phyloP scores from a whole-genome alignment of 2,797 vertebrate genomes.

The Paratrypauchen microcephalus region DNA sequence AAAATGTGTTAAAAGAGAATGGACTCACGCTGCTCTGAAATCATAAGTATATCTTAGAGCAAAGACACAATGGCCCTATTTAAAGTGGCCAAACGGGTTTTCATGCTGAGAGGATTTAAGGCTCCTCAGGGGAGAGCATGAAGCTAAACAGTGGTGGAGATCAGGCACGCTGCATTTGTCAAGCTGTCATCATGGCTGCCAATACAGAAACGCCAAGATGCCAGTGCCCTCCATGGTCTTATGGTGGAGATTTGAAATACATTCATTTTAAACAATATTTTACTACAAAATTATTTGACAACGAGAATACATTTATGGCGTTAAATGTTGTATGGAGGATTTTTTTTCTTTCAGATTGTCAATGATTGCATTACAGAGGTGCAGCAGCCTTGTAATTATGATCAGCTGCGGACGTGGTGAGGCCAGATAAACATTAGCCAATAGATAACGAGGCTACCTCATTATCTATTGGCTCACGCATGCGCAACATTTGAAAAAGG shows the following conservation, averaged over 20 bases:
- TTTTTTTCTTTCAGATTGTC: no score
- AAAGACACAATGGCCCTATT: slow-evolving; percentile 37
- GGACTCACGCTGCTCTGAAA: slow-evolving; percentile 57
- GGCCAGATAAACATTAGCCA: no score
- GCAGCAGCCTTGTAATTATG: no score
- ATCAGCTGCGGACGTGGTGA: no score
- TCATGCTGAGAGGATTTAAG: slow-evolving; percentile 49
- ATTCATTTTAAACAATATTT: background rate
- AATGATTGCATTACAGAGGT: no score
- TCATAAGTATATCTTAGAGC: slow-evolving; percentile 47
- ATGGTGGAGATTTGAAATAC: background rate
- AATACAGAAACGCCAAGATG: background rate
- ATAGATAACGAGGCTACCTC: no score
- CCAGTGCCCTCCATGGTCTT: background rate
- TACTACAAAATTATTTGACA: background rate
- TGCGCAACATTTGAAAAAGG: no score
- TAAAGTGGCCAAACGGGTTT: slow-evolving; percentile 47
- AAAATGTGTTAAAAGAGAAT: slow-evolving; percentile 39
- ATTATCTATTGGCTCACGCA: no score
- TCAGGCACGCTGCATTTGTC: background rate
- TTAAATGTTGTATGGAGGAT: no score
- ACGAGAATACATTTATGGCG: no score
- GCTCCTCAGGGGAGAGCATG: slow-evolving; percentile 37
- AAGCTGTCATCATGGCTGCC: slow-evolving; percentile 3
- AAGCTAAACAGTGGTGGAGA: slow-evolving; percentile 48